Evolutionary conservation across 2,797 vertebrate species (phyloP).

Genomic region (Chanos chanos): DNA sequence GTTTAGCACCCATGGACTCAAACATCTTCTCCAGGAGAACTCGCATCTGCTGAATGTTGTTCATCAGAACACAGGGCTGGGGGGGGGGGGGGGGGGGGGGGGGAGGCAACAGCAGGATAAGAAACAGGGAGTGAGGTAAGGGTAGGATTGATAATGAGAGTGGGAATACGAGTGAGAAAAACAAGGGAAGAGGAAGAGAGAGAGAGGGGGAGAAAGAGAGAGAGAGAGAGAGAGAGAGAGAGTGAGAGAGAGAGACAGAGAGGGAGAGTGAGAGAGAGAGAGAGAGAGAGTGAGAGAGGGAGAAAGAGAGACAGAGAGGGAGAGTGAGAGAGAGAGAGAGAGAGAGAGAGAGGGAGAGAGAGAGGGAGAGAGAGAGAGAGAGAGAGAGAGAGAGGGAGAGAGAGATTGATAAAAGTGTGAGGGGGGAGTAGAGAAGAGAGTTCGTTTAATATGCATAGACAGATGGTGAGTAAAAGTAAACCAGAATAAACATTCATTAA

Average conservation of each 20-base stretch:
- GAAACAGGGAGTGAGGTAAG: neutral
- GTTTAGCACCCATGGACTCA: conserved; percentile 94
- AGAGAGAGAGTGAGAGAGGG: neutral
- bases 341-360: conserved; percentile 1
- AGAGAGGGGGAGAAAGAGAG: neutral
- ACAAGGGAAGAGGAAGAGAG: neutral
- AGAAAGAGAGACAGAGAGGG: conserved; percentile 3
- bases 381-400: neutral
- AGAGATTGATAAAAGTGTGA: conserved; percentile 8
- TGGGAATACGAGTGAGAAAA: neutral
- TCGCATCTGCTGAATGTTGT: conserved; percentile 94
- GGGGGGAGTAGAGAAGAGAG: no score
- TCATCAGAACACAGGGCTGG: conserved; percentile 96
- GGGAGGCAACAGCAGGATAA: conserved; percentile 54
- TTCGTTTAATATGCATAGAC: neutral
- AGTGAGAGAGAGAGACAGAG: neutral
- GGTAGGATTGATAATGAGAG: neutral
- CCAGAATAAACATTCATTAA: neutral
- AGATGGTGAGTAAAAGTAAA: neutral
- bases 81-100: conserved; percentile 34
- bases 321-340: neutral
- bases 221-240: neutral
- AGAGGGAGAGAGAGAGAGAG: conserved; percentile 1
- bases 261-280: neutral
- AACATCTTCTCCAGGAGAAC: conserved; percentile 98